Percentiles rank a stretch among this genome's conserved stretches.
phyloP scores from a whole-genome alignment of 1,140 invertebrate genomes.

The Musca vetustissima region DNA sequence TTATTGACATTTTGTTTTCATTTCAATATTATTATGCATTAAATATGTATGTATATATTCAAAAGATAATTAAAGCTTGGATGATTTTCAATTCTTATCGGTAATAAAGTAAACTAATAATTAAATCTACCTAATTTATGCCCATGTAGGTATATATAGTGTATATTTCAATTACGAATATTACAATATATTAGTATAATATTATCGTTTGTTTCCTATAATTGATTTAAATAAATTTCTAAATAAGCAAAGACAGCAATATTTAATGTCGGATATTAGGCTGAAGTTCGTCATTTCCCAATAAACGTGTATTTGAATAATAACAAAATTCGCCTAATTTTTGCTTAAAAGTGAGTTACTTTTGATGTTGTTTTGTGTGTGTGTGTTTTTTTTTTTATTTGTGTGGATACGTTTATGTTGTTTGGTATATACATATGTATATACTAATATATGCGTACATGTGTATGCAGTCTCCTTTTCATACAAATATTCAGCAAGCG shows the following conservation, averaged over 20 bases:
- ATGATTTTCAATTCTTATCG: neutral
- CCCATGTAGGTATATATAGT: no score
- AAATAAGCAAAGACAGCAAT: no score
- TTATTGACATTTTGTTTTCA: neutral
- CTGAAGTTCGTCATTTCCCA: neutral
- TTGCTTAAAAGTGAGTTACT: neutral
- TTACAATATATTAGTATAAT: neutral
- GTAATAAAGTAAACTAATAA: conserved; percentile 14
- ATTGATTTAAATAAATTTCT: no score
- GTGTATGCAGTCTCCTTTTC: no score
- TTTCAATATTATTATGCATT: neutral
- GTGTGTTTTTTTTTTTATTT: neutral
- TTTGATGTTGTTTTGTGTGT: neutral
- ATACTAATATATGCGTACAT: no score
- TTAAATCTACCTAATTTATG: conserved; percentile 14
- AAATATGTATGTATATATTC: neutral
- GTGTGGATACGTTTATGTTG: neutral
- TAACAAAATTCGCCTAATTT: neutral
- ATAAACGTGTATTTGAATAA: neutral
- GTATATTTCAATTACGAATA: neutral
- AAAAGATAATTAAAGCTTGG: conserved; percentile 15
- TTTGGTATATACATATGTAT: no score
- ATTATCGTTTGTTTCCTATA: conserved; percentile 3
- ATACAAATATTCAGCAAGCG: no score
- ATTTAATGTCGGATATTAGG: neutral